phyloP scores from a whole-genome alignment of 1,140 invertebrate genomes.

The honey bee (Apis mellifera) region Amel_HAv3.1 CM009943.2:8362001-8362500 shows the following conservation, averaged over 20 bases:
- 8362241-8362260: conserved; percentile 79
- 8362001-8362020: neutral
- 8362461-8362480: too few species aligned
- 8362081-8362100: neutral
- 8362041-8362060: conserved; percentile 55
- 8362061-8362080: neutral
- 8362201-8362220: conserved; percentile 41
- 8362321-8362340: conserved; percentile 80
- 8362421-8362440: neutral
- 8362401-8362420: conserved; percentile 67
- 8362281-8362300: conserved; percentile 78
- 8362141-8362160: conserved; percentile 66
- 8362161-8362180: conserved; percentile 6
- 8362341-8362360: conserved; percentile 75
- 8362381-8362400: conserved; percentile 80
- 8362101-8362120: neutral
- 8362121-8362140: conserved; percentile 59
- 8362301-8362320: conserved; percentile 79
- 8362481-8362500: neutral
- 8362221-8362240: conserved; percentile 1
- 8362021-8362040: conserved; percentile 32
- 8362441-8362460: too few species aligned
- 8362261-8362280: conserved; percentile 79
- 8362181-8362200: conserved; percentile 46
- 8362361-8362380: conserved; percentile 71